These are phyloP conservation scores for Zhuqinia jingwanae DNA, from an alignment of 2,888 invertebrate species.

Conservation along the genomic window DNA sequence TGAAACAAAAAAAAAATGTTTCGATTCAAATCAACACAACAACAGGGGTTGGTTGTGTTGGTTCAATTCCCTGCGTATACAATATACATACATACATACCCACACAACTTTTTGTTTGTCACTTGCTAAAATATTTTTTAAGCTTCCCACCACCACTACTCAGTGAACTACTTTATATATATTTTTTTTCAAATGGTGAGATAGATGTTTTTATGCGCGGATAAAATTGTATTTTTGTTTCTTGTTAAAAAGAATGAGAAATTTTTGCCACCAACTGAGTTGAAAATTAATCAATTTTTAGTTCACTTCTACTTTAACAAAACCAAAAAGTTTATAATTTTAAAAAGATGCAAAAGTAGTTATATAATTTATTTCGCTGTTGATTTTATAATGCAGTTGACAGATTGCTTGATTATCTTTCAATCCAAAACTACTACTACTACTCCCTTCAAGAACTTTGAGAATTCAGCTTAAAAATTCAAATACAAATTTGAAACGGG, in stretches of 20 bases:
- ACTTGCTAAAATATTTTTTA: background rate
- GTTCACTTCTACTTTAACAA: background rate
- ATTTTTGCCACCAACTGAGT: constrained; percentile 58
- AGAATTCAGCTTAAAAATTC: background rate
- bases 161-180: background rate
- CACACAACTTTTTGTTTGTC: background rate
- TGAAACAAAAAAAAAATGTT: too few species aligned
- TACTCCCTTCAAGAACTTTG: background rate
- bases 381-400: constrained; percentile 16
- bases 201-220: background rate
- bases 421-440: too few species aligned
- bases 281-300: constrained; percentile 51
- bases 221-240: background rate
- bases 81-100: too few species aligned
- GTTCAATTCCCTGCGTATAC: too few species aligned
- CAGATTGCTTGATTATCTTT: constrained; percentile 47
- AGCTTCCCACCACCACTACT: background rate
- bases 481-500: background rate
- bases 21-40: too few species aligned
- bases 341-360: background rate
- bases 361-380: background rate
- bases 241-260: background rate
- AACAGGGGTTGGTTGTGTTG: too few species aligned
- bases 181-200: background rate
- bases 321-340: background rate